phyloP scores from a whole-genome alignment of 2,113 vertebrate species.

The Choloepus hoffmanni region DNA sequence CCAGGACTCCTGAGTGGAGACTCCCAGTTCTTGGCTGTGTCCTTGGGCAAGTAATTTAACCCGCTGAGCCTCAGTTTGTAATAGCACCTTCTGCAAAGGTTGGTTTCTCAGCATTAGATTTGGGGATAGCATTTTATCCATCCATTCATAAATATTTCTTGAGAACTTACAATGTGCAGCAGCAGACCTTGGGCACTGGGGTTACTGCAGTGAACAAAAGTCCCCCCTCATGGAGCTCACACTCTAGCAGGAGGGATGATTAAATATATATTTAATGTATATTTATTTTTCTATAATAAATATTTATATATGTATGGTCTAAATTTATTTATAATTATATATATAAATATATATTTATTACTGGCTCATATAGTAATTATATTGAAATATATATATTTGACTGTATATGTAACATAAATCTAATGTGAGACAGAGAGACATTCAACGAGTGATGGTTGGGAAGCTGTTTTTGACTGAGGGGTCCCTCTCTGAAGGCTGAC shows the following conservation, averaged over 20 bases:
- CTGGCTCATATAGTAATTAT: neutral
- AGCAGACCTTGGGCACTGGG: neutral
- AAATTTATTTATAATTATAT: neutral
- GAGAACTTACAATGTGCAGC: neutral
- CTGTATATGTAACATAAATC: neutral
- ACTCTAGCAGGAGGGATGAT: neutral
- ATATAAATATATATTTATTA: neutral
- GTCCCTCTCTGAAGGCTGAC: neutral
- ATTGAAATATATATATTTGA: neutral
- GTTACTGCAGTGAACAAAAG: neutral
- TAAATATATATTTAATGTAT: neutral
- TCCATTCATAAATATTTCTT: neutral
- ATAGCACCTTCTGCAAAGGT: neutral
- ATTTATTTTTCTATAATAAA: too few relatives aligned
- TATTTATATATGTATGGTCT: neutral
- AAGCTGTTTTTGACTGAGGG: neutral
- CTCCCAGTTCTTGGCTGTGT: neutral
- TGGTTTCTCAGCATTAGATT: rapidly evolving
- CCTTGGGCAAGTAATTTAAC: neutral
- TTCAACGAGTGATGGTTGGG: rapidly evolving
- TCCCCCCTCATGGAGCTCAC: too few relatives aligned
- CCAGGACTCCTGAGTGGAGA: neutral
- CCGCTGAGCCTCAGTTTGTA: rapidly evolving
- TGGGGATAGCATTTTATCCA: neutral
- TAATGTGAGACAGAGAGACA: neutral